These are phyloP conservation scores for Trilocha varians DNA, from an alignment of 2,888 invertebrate species.

Conservation along the genomic window DNA sequence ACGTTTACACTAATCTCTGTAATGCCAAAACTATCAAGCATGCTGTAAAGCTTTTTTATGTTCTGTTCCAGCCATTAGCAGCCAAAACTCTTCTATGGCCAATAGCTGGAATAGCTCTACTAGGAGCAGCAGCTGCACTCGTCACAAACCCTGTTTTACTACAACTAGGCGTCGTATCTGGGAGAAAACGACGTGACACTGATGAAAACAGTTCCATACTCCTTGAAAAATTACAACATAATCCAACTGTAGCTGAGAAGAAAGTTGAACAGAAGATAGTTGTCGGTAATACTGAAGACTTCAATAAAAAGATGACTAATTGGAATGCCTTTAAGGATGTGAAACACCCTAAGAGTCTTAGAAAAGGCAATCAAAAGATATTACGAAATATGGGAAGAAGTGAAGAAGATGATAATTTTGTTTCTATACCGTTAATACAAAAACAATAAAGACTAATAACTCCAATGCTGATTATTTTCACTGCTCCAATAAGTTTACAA, in stretches of 20 bases:
- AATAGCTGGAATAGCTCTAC: conserved; percentile 84
- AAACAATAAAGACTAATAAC: conserved; percentile 11
- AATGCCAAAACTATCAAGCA: too few species aligned
- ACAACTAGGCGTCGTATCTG: conserved; percentile 83
- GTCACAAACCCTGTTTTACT: conserved; percentile 84
- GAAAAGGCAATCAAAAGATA: conserved; percentile 14
- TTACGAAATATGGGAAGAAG: conserved; percentile 13
- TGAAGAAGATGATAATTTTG: conserved; percentile 26
- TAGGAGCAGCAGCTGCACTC: conserved; percentile 85
- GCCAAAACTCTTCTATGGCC: conserved; percentile 79
- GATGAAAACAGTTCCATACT: conserved; percentile 28
- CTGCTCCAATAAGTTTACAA: too few species aligned
- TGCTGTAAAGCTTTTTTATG: too few species aligned
- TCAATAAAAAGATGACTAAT: conserved; percentile 15
- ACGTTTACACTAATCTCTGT: too few species aligned
- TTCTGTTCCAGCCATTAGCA: conserved; percentile 67
- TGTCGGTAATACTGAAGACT: conserved; percentile 9
- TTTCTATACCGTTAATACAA: conserved; percentile 42
- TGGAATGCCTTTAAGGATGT: conserved; percentile 10
- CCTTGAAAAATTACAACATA: conserved; percentile 17
- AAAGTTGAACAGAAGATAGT: conserved; percentile 5
- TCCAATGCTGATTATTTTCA: too few species aligned
- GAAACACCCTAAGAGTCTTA: conserved; percentile 8
- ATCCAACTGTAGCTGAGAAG: conserved; percentile 6
- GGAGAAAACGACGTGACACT: conserved; percentile 68